A percentile compares a stretch with the other conserved stretches of the same genome.
Evolutionary conservation across 2,797 vertebrate genomes (phyloP).

Genomic region (Hybognathus amarus): DNA sequence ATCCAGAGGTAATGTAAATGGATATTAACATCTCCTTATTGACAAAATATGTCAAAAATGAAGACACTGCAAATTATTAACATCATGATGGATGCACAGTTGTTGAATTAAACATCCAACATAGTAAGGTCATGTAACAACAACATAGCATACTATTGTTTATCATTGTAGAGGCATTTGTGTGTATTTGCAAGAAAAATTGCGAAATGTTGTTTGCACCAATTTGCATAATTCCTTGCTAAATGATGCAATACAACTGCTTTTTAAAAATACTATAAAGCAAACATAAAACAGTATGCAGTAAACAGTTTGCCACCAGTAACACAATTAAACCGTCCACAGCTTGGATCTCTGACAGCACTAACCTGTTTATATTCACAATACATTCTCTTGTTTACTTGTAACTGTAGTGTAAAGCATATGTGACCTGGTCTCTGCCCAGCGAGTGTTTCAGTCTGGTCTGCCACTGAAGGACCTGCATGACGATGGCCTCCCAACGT

Average conservation of each 20-base stretch:
- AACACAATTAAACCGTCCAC: background rate
- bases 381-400: constrained; percentile 8
- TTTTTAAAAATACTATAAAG: constrained; percentile 11
- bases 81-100: background rate
- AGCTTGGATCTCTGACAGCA: background rate
- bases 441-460: constrained; percentile 85
- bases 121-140: background rate
- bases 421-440: constrained; percentile 83
- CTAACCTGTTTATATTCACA: background rate
- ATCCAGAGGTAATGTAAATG: background rate
- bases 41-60: background rate
- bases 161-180: background rate
- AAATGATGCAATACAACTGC: constrained; percentile 13
- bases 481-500: constrained; percentile 97
- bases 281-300: background rate
- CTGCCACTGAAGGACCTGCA: constrained; percentile 98
- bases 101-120: background rate
- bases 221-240: constrained; percentile 19
- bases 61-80: background rate
- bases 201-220: background rate
- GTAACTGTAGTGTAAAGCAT: background rate
- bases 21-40: background rate
- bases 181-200: constrained; percentile 6
- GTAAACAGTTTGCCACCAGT: background rate
- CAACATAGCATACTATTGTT: background rate